Base-by-base conservation (phyloP, 2,113 vertebrate genomes). In the Toxotes jaculatrix region DNA sequence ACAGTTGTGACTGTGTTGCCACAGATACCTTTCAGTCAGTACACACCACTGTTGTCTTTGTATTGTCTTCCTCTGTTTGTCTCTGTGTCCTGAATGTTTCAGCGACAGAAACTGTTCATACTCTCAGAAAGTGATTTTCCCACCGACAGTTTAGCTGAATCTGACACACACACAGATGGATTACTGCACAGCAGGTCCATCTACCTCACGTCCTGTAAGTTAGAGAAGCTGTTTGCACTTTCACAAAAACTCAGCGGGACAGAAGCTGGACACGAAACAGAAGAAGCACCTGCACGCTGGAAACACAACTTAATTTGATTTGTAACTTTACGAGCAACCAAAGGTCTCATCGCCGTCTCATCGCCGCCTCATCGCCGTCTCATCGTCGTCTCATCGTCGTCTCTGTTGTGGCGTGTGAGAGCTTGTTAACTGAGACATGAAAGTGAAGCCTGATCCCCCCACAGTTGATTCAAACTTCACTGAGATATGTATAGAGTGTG, bases 401-500 rank as follows among this genome's bases (percentile, higher is more conserved):
- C 31, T 76, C 63, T 71, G 70, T 79, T 68, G 34, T 64, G 60
- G 34, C 36, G 70, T 1, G 65, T 76, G 74, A 55, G 10, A 70
- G 47, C 64, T 72, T 72, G 49, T 71, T 55, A 45, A 71, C 36
- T 16, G 68, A 72, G 49, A 72, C 77, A 38, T 59, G 40, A 71
- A 56, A 79, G 47, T 65, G 80, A 82, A 74, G 51, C 32, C 23
- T 47, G 62, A 53, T 32, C 74, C 60, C 4, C 27, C 13, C 32
- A 63, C 56, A 49, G 80, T 47, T 77, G 67, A 65, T 72, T 34
- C 19, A 67, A 23, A 70, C 60, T 43, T 4, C 31, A 64, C 47
- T 1, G 6, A 67, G 75, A 74, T 77, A 79, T 73, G 62, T 78
- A 68, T 74, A 67, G 67, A 61, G 57, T 1, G 65, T 62, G 65